Conservation (phyloP, 2,888 invertebrate genomes). For the Hydropsyche betteni region DNA sequence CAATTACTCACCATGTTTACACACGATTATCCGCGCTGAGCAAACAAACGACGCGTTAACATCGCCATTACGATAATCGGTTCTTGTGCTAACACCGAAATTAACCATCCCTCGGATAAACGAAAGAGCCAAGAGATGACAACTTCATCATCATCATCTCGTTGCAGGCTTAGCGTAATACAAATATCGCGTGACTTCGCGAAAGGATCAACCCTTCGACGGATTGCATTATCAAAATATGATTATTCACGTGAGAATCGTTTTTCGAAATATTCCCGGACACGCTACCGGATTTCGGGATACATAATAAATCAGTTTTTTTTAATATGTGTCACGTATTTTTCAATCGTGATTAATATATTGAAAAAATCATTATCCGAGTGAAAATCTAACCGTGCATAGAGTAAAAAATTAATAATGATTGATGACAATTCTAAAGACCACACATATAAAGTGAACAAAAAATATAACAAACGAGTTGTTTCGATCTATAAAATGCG, state of each 20-base stretch:
- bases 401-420: background rate
- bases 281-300: no score
- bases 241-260: conserved; percentile 16
- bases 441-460: background rate
- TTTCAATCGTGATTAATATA: no score
- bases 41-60: conserved; percentile 13
- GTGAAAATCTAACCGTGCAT: no score
- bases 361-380: no score
- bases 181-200: conserved; percentile 34
- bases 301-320: no score
- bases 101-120: background rate
- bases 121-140: conserved; percentile 17
- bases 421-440: background rate
- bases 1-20: background rate
- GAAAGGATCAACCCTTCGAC: background rate
- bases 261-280: no score
- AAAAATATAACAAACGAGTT: background rate
- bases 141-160: conserved; percentile 40
- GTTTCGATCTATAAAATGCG: background rate
- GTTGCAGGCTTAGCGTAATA: conserved; percentile 28
- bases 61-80: conserved; percentile 1
- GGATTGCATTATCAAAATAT: conserved; percentile 29
- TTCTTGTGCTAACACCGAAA: background rate
- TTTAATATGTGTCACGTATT: no score
- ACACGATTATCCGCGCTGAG: background rate